Base-by-base conservation (phyloP, 2,113 vertebrate species). In the Prunella himalayana region DNA sequence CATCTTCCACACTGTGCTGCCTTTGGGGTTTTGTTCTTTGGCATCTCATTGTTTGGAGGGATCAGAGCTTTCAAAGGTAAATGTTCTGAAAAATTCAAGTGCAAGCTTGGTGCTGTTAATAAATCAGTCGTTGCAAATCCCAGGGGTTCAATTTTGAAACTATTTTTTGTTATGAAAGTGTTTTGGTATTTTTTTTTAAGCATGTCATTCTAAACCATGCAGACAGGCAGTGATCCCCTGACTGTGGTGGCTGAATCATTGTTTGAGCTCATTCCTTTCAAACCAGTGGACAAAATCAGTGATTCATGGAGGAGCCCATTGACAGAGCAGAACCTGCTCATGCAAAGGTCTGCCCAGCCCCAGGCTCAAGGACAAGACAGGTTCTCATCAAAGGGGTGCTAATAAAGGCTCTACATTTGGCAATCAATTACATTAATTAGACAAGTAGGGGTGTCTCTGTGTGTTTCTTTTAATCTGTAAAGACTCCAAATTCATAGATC, bases 41-140 rank as follows among this genome's bases (percentile, higher is more conserved):
- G 50, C 60, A 45, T 78, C 69, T 79, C 44, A 28, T 83, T 72
- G 63, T 92, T 69, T 81, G 80, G n/a, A 33, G 70, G 54, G 59
- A 83, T 88, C 51, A 63, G 54, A 73, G 79, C 79, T 83, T 88
- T 90, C 77, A 49, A 45, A 92, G 53, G 75, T 92, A 90, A 90
- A 70, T 35, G 64, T 86, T 92, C 82, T 69, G 85, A 94, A 94
- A 96, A 96, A 93, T 90, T 95, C 80, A 93, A 93, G 61, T 22
- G 33, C 1, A 1, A 45, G 63, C 54, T 87, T 41, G 47, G 50
- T 92, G 88, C 54, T 73, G 23, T 39, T 90, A 80, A 83, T 57
- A 45, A 73, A 92, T 70, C 59, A 45, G 41, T 42, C 24, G 47
- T 28, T 3, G 11, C 30, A 77, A 70, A 57, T 61, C 76, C 50